Evolutionary conservation across 2,797 vertebrate species (phyloP).

Genomic region (Alcedo quadribrachys): DNA sequence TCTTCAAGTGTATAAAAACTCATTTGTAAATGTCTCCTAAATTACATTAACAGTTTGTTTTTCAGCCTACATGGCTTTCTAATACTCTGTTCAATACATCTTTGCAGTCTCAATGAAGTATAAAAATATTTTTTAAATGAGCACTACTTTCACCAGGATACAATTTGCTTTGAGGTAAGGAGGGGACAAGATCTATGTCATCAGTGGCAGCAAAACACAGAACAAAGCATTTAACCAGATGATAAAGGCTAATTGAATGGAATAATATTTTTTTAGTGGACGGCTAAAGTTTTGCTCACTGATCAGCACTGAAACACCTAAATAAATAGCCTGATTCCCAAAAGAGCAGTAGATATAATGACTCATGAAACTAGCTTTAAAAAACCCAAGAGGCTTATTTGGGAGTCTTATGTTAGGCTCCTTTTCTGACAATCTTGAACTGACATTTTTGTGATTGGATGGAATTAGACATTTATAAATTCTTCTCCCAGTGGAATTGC

Average conservation of each 20-base stretch:
- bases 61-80: slow-evolving; percentile 1
- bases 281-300: not conserved
- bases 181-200: not conserved
- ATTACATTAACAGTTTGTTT: not conserved
- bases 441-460: not conserved
- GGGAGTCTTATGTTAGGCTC: not conserved
- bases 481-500: not conserved
- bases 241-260: not conserved
- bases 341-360: not conserved
- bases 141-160: not conserved
- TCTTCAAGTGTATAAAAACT: not conserved
- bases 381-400: not conserved
- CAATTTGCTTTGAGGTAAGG: not conserved
- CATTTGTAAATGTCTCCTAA: not conserved
- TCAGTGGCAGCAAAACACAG: fast-evolving
- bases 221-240: not conserved
- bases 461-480: not conserved
- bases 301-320: not conserved
- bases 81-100: not conserved
- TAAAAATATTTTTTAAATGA: not conserved
- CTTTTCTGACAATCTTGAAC: not conserved
- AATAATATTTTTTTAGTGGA: not conserved
- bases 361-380: not conserved
- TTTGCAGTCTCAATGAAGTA: not conserved
- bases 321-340: not conserved